Evolutionary conservation across 2,888 invertebrate species (phyloP).

Genomic region (Coleophora flavipennella): DNA sequence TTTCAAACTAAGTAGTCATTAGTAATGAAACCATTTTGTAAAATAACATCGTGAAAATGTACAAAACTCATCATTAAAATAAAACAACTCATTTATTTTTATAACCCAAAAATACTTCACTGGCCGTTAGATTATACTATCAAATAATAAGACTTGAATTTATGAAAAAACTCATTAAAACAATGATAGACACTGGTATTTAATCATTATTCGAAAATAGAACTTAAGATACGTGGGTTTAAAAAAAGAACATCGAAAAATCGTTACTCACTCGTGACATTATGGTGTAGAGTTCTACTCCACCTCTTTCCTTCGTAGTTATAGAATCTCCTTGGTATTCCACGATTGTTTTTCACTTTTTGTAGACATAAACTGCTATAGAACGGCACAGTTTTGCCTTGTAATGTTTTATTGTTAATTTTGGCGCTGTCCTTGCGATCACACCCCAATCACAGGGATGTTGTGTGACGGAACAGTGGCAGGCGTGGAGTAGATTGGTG

Average conservation of each 20-base stretch:
- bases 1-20: too few species aligned
- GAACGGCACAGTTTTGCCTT: constrained; percentile 34
- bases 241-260: constrained; percentile 34
- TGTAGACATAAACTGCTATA: constrained; percentile 9
- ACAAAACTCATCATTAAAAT: too few species aligned
- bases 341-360: constrained; percentile 6
- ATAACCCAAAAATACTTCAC: too few species aligned
- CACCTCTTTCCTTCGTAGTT: constrained; percentile 7
- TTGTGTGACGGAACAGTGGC: constrained; percentile 37
- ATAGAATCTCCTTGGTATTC: constrained; percentile 9
- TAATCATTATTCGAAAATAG: constrained; percentile 23
- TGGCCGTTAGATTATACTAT: too few species aligned
- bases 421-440: constrained; percentile 51
- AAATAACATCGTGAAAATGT: too few species aligned
- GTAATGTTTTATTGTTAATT: constrained; percentile 46
- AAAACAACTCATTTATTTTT: too few species aligned
- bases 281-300: constrained; percentile 4
- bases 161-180: too few species aligned
- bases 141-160: too few species aligned
- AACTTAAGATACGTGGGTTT: constrained; percentile 17
- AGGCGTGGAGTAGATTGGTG: constrained; percentile 24
- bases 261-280: constrained; percentile 44
- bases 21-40: too few species aligned
- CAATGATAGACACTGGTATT: too few species aligned
- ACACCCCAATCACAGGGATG: constrained; percentile 59